These are phyloP conservation scores for Jacana jacana DNA, from an alignment of 2,113 vertebrate genomes.

Conservation along the genomic window DNA sequence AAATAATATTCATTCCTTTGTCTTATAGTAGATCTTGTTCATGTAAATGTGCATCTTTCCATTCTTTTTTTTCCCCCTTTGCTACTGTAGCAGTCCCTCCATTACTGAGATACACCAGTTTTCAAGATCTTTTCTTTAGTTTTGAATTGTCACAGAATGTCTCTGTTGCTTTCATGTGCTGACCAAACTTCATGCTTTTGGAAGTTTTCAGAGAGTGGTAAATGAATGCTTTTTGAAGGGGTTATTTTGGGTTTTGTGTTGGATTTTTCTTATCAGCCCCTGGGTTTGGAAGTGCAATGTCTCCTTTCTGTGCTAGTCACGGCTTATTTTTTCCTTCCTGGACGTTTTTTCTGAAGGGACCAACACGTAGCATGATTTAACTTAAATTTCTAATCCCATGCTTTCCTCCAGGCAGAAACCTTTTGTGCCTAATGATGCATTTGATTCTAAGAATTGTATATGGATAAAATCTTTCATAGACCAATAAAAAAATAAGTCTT, in stretches of 20 bases:
- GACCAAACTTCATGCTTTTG: neutral
- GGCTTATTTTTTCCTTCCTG: neutral
- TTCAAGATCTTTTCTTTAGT: neutral
- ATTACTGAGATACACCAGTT: neutral
- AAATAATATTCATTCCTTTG: neutral
- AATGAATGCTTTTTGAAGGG: neutral
- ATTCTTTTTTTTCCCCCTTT: neutral
- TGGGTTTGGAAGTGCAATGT: neutral
- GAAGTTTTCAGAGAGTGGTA: neutral
- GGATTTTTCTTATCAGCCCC: neutral
- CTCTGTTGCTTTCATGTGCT: neutral
- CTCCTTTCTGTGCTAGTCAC: neutral
- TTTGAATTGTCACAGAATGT: neutral
- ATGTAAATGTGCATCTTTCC: neutral
- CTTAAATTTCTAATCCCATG: slow-evolving; percentile 3
- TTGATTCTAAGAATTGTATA: neutral
- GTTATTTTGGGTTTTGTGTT: neutral
- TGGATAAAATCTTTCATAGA: neutral
- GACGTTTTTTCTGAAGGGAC: slow-evolving; percentile 27
- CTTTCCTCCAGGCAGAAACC: slow-evolving; percentile 17
- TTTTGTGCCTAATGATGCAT: slow-evolving; percentile 34
- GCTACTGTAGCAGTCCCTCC: neutral
- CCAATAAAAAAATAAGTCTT: neutral
- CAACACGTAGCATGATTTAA: slow-evolving; percentile 14
- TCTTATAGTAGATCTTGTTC: neutral